Percentiles rank a stretch among this genome's conserved stretches.
Evolutionary conservation across 2,797 vertebrate genomes (phyloP).

Genomic region (Pagetopsis macropterus): DNA sequence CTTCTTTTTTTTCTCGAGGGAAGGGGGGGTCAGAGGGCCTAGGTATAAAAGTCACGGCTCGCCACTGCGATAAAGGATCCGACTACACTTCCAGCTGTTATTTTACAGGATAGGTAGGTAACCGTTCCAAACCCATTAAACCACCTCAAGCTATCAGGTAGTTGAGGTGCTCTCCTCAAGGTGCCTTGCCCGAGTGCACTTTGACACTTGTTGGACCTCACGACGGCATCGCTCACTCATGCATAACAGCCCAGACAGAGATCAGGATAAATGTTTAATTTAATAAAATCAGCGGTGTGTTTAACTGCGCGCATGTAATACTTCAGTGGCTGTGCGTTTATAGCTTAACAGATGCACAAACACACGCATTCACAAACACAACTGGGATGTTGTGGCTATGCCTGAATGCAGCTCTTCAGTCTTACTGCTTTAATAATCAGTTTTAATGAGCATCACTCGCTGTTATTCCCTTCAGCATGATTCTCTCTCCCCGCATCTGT

Average conservation of each 20-base stretch:
- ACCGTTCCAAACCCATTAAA: neutral
- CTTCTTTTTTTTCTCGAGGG: no score
- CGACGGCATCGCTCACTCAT: slow-evolving; percentile 13
- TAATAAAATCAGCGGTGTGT: slow-evolving; percentile 46
- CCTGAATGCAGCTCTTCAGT: slow-evolving; percentile 74
- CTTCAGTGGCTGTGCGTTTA: slow-evolving; percentile 43
- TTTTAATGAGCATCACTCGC: slow-evolving; percentile 86
- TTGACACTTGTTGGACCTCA: slow-evolving; percentile 27
- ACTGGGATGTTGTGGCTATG: slow-evolving; percentile 70
- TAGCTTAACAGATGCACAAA: slow-evolving; percentile 33
- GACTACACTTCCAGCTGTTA: no score
- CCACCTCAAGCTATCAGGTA: slow-evolving; percentile 1
- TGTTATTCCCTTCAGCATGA: slow-evolving; percentile 74
- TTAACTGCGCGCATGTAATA: slow-evolving; percentile 14
- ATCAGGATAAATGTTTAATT: slow-evolving; percentile 38
- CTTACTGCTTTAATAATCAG: slow-evolving; percentile 86
- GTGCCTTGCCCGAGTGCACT: neutral
- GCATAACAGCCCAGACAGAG: slow-evolving; percentile 1
- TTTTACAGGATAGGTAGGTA: no score
- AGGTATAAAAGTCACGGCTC: no score
- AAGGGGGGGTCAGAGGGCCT: no score
- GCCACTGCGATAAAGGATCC: no score
- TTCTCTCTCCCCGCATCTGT: slow-evolving; percentile 55
- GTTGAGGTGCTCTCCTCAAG: neutral
- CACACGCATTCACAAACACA: slow-evolving; percentile 31